Evolutionary conservation across 2,797 vertebrate genomes (phyloP).

Genomic region (Pangasius sanitwongsei): DNA sequence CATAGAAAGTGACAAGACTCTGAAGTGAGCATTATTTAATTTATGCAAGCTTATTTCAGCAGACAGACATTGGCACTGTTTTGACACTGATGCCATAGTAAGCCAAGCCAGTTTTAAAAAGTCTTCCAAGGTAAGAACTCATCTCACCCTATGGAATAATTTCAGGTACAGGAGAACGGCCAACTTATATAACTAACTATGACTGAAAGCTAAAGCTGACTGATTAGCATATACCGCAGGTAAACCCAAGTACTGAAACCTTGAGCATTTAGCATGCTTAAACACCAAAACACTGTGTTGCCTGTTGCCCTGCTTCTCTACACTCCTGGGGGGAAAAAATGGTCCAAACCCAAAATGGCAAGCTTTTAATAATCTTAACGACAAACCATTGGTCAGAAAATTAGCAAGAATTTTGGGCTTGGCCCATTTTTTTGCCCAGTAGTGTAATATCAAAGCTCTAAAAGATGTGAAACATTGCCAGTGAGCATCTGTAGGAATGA

Average conservation of each 20-base stretch:
- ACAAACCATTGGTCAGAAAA: no score
- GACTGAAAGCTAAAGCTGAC: constrained; percentile 7
- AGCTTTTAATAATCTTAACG: no score
- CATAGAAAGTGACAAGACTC: constrained; percentile 1
- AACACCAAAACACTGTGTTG: constrained; percentile 25
- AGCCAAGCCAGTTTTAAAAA: background rate
- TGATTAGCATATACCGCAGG: constrained; percentile 11
- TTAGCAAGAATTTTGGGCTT: no score
- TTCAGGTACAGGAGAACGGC: background rate
- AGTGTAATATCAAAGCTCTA: constrained; percentile 6
- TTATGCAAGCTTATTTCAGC: constrained; percentile 28
- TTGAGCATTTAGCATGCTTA: background rate
- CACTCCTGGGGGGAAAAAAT: no score
- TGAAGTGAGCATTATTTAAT: constrained; percentile 8
- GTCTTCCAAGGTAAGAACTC: constrained; percentile 1
- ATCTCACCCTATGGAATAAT: constrained; percentile 8
- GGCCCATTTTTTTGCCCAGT: no score
- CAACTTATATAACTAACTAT: background rate
- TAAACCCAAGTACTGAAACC: background rate
- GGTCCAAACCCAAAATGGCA: no score
- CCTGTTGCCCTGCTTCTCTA: constrained; percentile 2
- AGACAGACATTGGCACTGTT: constrained; percentile 31
- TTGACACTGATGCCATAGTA: constrained; percentile 28
- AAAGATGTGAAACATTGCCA: constrained; percentile 39
- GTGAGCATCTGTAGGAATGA: constrained; percentile 52